These are phyloP conservation scores for Cantharis lateralis DNA, from an alignment of 2,888 invertebrate species.

Conservation along the genomic window DNA sequence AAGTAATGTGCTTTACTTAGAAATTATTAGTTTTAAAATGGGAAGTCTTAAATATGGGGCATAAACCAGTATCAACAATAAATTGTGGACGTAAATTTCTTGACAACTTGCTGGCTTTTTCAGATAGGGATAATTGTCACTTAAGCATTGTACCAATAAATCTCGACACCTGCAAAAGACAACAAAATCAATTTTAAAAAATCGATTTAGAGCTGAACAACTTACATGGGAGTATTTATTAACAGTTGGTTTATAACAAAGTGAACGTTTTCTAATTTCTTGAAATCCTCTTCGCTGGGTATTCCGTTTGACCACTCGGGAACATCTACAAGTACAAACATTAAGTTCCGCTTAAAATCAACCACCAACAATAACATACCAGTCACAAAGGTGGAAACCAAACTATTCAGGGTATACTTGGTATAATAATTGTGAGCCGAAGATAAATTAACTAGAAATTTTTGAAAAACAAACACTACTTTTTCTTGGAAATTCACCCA, in stretches of 20 bases:
- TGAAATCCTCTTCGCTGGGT: conserved; percentile 61
- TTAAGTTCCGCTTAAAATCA: neutral
- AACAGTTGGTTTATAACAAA: conserved; percentile 53
- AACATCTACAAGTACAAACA: conserved; percentile 49
- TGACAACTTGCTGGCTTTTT: conserved; percentile 70
- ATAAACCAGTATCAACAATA: conserved; percentile 76
- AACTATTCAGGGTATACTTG: conserved; percentile 63
- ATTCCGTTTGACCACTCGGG: conserved; percentile 65
- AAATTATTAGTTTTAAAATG: conserved; percentile 75
- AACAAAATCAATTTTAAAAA: conserved; percentile 3
- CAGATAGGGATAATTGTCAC: conserved; percentile 76
- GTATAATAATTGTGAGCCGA: conserved; percentile 71
- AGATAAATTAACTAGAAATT: conserved; percentile 69
- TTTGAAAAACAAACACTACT: conserved; percentile 63
- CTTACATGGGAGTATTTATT: conserved; percentile 64
- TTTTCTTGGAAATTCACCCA: conserved; percentile 61
- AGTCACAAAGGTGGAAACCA: conserved; percentile 66
- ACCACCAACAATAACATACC: conserved; percentile 49
- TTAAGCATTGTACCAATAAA: conserved; percentile 67
- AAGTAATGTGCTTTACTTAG: conserved; percentile 64
- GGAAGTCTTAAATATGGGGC: conserved; percentile 71
- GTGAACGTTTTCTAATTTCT: conserved; percentile 69
- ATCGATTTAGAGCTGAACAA: conserved; percentile 19
- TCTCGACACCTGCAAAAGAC: conserved; percentile 68
- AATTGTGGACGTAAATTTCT: conserved; percentile 77